These are phyloP conservation scores for Silurus aristotelis DNA, from an alignment of 2,797 vertebrate genomes.

Conservation along the genomic window DNA sequence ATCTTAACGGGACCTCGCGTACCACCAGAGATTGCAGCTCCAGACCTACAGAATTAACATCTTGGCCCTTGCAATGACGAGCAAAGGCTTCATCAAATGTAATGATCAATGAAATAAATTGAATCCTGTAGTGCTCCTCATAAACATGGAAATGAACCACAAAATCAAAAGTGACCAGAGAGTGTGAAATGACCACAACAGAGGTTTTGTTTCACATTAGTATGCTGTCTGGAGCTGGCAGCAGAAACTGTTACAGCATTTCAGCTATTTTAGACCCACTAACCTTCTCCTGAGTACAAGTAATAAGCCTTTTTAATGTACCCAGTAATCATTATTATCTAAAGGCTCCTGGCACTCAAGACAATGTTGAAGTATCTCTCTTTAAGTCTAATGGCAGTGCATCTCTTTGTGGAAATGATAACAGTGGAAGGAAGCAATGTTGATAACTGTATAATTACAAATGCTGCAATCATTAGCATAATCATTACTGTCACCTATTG, in stretches of 20 bases:
- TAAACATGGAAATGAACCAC: constrained; percentile 64
- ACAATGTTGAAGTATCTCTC: constrained; percentile 61
- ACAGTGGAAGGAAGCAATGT: constrained; percentile 54
- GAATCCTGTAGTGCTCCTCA: constrained; percentile 63
- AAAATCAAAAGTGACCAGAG: constrained; percentile 68
- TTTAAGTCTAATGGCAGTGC: constrained; percentile 63
- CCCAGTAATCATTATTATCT: constrained; percentile 75
- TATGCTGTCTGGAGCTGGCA: constrained; percentile 68
- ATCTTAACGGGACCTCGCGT: constrained; percentile 45
- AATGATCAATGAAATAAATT: constrained; percentile 65
- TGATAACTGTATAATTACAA: constrained; percentile 50
- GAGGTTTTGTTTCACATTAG: constrained; percentile 64
- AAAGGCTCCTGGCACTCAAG: constrained; percentile 61
- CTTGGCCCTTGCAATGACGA: constrained; percentile 41
- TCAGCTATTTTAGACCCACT: constrained; percentile 74
- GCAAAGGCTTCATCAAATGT: constrained; percentile 65
- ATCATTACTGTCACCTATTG: constrained; percentile 13
- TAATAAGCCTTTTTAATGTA: constrained; percentile 76
- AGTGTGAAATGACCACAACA: constrained; percentile 70
- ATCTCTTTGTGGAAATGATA: constrained; percentile 66
- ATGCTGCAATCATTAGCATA: constrained; percentile 53
- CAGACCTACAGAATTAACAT: constrained; percentile 52
- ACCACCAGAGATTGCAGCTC: constrained; percentile 46
- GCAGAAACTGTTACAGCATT: constrained; percentile 73
- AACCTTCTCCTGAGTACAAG: constrained; percentile 75